phyloP scores from a whole-genome alignment of 2,797 vertebrate species.

The Sebastiscus tertius region DNA sequence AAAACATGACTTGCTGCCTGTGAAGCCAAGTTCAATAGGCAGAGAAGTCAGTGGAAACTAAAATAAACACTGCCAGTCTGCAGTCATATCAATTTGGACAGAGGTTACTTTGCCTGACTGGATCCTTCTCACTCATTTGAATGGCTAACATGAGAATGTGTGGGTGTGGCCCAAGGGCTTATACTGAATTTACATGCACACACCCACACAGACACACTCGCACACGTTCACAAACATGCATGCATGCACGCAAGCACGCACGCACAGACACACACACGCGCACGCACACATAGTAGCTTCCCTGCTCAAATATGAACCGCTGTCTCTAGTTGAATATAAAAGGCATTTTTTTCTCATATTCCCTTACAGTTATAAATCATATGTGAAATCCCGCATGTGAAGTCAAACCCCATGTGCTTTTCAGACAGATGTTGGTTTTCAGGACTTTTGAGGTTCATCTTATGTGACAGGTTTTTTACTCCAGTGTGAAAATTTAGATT shows the following conservation, averaged over 20 bases:
- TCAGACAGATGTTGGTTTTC: conserved; percentile 39
- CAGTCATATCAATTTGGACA: conserved; percentile 64
- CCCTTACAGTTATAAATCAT: conserved; percentile 52
- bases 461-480: background rate
- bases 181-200: conserved; percentile 74
- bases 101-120: conserved; percentile 70
- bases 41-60: conserved; percentile 57
- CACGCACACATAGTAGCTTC: conserved; percentile 44
- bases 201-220: conserved; percentile 59
- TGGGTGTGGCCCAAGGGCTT: conserved; percentile 75
- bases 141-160: conserved; percentile 69
- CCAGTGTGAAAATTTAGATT: background rate
- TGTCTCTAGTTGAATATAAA: conserved; percentile 66
- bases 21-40: conserved; percentile 60
- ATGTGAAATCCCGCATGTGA: conserved; percentile 46
- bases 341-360: conserved; percentile 54
- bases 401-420: conserved; percentile 56
- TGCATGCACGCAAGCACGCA: conserved; percentile 45
- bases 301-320: conserved; percentile 60
- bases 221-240: conserved; percentile 61
- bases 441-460: background rate
- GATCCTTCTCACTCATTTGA: conserved; percentile 57
- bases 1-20: conserved; percentile 56
- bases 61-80: conserved; percentile 68
- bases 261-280: conserved; percentile 15